Base-by-base conservation (phyloP, 1,140 invertebrate genomes). In the Homalodisca vitripennis region DNA sequence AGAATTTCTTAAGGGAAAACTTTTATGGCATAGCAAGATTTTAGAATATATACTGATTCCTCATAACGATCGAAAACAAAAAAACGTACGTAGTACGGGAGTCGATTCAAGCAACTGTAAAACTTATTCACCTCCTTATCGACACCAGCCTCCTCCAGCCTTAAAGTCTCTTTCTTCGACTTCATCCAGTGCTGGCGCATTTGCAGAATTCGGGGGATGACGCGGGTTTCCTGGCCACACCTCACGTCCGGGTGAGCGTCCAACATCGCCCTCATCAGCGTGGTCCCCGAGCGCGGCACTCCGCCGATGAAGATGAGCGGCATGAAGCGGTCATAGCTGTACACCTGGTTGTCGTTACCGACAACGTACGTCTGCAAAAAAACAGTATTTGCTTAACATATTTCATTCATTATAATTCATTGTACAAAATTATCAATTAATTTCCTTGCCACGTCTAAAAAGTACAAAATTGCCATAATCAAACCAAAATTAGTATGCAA, bases 241-340 rank as follows among this genome's bases (percentile, higher is more conserved):
- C 92, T 88, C 74, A 99, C 92, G 78, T 95, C 91, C n/a, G 94
- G 94, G 86, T 99, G 98, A 48, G 98, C 97, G 83, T 99, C 98
- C 64, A 99, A 82, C 93, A 99, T 97, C 70, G 96, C 97, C 78
- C 98, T 85, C 89, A 98, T 95, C 66, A 99, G 85, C 41, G 97
- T 99, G 1, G 97, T 99, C 22, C 97, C 97, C 57, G 94, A 98
- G 72, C 97, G 87, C 29, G 97, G 97, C 76, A 98, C 94, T 62
- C 97, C 97, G 27, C 97, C 97, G 78, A 99, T 97, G 82, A 98
- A 98, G 76, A 98, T 97, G 67, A 98, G 83, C 71, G 95, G 94
- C 88, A 95, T 94, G 71, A 92, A 86, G 74, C 92, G 84, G 77
- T 93, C 88, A 78, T 94, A 93, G 57, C 84, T 81, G 79, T 89